phyloP scores from a whole-genome alignment of 1,140 invertebrate species.

The Heliconius nattereri region DNA sequence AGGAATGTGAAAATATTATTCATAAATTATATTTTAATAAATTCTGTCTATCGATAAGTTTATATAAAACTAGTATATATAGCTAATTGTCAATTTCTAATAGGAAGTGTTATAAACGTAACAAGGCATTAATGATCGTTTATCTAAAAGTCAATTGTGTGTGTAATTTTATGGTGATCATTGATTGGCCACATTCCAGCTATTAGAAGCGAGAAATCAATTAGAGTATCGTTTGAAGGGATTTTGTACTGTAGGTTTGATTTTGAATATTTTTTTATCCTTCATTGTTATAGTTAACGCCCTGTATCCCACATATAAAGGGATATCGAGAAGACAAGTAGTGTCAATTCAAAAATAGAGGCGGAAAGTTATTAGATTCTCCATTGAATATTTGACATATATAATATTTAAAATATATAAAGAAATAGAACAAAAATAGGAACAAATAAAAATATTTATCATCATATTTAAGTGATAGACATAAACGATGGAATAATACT shows the following conservation, averaged over 20 bases:
- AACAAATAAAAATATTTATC: constrained; percentile 3
- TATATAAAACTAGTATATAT: not conserved
- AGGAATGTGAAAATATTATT: too few species aligned
- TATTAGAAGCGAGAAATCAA: constrained; percentile 3
- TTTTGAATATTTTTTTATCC: not conserved
- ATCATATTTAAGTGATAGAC: not conserved
- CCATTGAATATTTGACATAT: too few species aligned
- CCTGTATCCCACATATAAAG: too few species aligned
- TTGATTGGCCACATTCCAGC: constrained; percentile 23
- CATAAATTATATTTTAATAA: too few species aligned
- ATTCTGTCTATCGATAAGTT: not conserved
- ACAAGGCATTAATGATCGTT: not conserved
- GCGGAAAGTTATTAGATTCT: too few species aligned
- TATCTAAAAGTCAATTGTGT: constrained; percentile 15
- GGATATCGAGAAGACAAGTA: not conserved
- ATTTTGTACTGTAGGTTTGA: not conserved
- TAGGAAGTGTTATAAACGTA: not conserved
- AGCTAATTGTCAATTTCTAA: not conserved
- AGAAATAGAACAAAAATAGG: not conserved
- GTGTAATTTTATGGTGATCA: constrained; percentile 17
- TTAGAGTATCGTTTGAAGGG: not conserved
- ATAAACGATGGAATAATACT: not conserved
- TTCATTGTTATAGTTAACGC: too few species aligned
- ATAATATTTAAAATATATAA: too few species aligned
- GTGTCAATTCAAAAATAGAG: too few species aligned